Percentiles rank a stretch among this genome's conserved stretches.
Evolutionary conservation across 2,797 vertebrate species (phyloP).

Genomic region (Lutjanus argentimaculatus): DNA sequence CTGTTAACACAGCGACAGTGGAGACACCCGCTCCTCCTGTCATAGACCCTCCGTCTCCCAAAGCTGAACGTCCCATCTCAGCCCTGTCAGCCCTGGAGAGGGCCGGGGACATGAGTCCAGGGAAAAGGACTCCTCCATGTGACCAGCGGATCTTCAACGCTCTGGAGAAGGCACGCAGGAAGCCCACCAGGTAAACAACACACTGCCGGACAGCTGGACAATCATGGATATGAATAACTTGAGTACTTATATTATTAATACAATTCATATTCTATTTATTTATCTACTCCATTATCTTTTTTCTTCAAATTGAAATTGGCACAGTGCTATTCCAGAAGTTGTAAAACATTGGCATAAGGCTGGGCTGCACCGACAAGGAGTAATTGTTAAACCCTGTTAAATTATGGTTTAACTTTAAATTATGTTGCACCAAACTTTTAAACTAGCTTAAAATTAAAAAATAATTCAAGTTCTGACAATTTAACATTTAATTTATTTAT

Average conservation of each 20-base stretch:
- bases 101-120: slow-evolving; percentile 73
- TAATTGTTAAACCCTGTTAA: too few species aligned
- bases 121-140: slow-evolving; percentile 49
- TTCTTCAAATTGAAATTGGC: too few species aligned
- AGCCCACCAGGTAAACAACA: slow-evolving; percentile 54
- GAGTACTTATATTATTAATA: too few species aligned
- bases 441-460: too few species aligned
- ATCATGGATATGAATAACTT: too few species aligned
- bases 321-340: neutral
- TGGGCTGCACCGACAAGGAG: too few species aligned
- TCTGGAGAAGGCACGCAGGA: slow-evolving; percentile 82
- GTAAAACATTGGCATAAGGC: neutral
- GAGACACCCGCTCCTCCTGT: slow-evolving; percentile 34
- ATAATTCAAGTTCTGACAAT: too few species aligned
- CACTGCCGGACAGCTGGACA: neutral
- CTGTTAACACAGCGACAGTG: neutral
- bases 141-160: slow-evolving; percentile 80
- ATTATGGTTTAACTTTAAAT: too few species aligned
- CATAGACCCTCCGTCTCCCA: slow-evolving; percentile 35
- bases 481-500: too few species aligned
- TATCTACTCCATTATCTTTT: too few species aligned
- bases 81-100: slow-evolving; percentile 74
- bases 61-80: slow-evolving; percentile 47
- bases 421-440: too few species aligned
- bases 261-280: too few species aligned